Percentiles rank a stretch among this genome's conserved stretches.
phyloP scores from a whole-genome alignment of 1,140 invertebrate species.

The Pemphigus obesinymphae region DNA sequence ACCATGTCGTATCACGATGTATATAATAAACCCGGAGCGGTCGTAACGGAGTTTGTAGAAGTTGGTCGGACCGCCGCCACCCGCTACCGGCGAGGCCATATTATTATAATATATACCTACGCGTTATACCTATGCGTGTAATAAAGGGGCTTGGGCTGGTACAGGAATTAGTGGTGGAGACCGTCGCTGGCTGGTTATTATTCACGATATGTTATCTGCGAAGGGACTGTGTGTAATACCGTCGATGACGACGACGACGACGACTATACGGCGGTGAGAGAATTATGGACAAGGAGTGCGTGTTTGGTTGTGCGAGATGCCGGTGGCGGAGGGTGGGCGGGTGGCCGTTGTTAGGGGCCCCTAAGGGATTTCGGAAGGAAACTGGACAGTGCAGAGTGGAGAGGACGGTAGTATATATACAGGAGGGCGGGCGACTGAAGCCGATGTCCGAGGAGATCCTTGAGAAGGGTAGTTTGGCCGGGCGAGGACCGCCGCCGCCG shows the following conservation, averaged over 20 bases:
- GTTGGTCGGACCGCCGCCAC: background rate
- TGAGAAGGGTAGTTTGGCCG: conserved; percentile 35
- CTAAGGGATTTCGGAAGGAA: conserved; percentile 2
- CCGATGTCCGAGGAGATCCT: conserved; percentile 25
- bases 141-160: background rate
- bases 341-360: conserved; percentile 21
- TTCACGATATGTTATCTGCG: conserved; percentile 41
- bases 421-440: background rate
- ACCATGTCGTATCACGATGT: background rate
- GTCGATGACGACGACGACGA: background rate
- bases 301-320: background rate
- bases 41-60: background rate
- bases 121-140: background rate
- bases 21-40: background rate
- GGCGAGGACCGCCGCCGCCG: conserved; percentile 7
- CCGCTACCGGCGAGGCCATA: too few relatives aligned
- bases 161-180: conserved; percentile 11
- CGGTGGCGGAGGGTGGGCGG: background rate
- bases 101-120: background rate
- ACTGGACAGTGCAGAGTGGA: conserved; percentile 1
- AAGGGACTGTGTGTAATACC: conserved; percentile 34
- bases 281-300: background rate
- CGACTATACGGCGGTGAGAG: background rate
- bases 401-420: too few relatives aligned
- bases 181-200: conserved; percentile 25